A percentile compares a stretch with the other conserved stretches of the same genome.
These are phyloP conservation scores for Lamproptera curius DNA, from an alignment of 2,888 invertebrate species.

Conservation along the genomic window DNA sequence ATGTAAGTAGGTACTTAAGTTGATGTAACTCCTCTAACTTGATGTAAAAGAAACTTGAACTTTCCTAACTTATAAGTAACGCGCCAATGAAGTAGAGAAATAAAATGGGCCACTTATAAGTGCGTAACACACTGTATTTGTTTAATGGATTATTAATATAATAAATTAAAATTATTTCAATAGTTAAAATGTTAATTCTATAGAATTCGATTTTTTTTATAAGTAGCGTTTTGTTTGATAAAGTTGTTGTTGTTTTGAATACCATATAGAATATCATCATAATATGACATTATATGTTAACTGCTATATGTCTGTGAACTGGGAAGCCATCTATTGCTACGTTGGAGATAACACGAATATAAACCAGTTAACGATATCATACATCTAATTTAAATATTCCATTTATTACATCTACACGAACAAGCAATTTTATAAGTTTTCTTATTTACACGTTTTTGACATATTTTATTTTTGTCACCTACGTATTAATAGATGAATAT, in stretches of 20 bases:
- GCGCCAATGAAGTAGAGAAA: no score
- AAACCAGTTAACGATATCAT: conserved; percentile 58
- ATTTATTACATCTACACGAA: conserved; percentile 33
- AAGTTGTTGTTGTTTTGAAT: no score
- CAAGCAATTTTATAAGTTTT: conserved; percentile 31
- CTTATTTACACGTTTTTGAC: conserved; percentile 2
- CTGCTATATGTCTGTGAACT: conserved; percentile 20
- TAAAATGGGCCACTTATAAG: no score
- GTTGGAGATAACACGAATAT: conserved; percentile 38
- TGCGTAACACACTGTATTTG: no score
- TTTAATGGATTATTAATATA: no score
- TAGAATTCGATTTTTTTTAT: no score
- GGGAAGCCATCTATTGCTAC: conserved; percentile 29
- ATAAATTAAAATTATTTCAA: no score
- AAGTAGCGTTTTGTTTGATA: no score
- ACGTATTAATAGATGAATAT: neutral
- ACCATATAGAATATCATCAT: no score
- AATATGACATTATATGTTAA: no score
- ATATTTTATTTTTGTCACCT: neutral
- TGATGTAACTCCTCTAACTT: conserved; percentile 65
- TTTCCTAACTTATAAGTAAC: conserved; percentile 3
- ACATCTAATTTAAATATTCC: conserved; percentile 48
- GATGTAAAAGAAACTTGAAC: conserved; percentile 50
- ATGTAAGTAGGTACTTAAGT: conserved; percentile 57
- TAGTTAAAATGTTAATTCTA: no score